Conservation (phyloP, 1,140 invertebrate species). For the Pogonognathellus flavescens region DNA sequence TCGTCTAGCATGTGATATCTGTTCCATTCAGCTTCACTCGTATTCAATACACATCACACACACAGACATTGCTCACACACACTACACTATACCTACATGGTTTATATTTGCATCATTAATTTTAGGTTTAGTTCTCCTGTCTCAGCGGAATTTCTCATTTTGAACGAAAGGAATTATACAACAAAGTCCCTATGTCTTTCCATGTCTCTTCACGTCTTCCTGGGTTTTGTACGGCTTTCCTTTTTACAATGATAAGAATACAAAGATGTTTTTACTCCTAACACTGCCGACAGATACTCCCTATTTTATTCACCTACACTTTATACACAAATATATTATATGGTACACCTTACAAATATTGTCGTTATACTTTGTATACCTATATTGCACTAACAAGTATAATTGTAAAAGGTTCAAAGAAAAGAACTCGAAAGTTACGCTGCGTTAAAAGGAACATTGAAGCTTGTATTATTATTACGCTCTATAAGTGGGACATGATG, state of each 20-base stretch:
- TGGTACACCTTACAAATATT: too few species aligned
- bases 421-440: too few species aligned
- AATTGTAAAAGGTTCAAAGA: too few species aligned
- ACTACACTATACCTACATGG: neutral
- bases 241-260: constrained; percentile 19
- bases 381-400: too few species aligned
- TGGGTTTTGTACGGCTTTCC: neutral
- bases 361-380: too few species aligned
- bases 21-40: neutral
- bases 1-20: constrained; percentile 19
- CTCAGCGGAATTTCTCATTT: constrained; percentile 44
- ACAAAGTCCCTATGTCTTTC: constrained; percentile 38
- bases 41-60: constrained; percentile 9
- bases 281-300: constrained; percentile 5
- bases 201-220: constrained; percentile 22
- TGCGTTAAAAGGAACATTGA: too few species aligned
- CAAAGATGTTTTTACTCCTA: neutral
- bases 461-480: too few species aligned
- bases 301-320: too few species aligned
- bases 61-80: neutral
- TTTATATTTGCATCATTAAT: constrained; percentile 41
- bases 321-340: too few species aligned
- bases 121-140: constrained; percentile 46
- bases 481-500: too few species aligned
- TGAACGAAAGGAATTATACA: constrained; percentile 43